A percentile compares a stretch with the other conserved stretches of the same genome.
Evolutionary conservation across 2,888 invertebrate genomes (phyloP).

Genomic region (Norana najaformis): DNA sequence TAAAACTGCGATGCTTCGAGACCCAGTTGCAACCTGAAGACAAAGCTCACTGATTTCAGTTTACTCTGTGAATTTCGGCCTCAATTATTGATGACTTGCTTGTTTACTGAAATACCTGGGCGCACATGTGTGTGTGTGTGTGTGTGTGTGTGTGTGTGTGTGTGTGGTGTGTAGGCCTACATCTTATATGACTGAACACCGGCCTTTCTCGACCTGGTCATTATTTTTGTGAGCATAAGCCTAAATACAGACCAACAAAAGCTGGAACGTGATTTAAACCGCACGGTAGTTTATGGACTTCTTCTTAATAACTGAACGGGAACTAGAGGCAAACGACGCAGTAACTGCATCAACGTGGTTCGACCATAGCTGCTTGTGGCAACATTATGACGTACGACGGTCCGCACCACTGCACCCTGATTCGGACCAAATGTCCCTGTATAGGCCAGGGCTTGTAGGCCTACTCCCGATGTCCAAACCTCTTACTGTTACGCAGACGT

Average conservation of each 20-base stretch:
- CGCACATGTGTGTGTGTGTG: no score
- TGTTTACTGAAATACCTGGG: no score
- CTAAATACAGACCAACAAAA: not conserved
- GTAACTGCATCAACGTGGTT: no score
- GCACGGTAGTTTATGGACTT: not conserved
- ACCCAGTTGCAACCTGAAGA: no score
- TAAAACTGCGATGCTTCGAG: no score
- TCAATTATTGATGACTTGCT: no score
- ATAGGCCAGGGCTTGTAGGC: not conserved
- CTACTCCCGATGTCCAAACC: not conserved
- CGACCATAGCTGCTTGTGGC: no score
- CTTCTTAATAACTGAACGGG: not conserved
- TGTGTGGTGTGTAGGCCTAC: not conserved
- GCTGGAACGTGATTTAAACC: not conserved
- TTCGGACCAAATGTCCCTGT: not conserved
- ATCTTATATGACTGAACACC: not conserved
- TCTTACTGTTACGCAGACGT: not conserved
- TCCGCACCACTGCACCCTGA: no score
- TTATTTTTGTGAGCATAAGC: not conserved
- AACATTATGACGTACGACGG: no score
- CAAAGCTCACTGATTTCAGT: no score
- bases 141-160: no score
- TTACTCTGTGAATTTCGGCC: no score
- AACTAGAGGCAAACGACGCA: not conserved
- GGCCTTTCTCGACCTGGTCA: not conserved